Base-by-base conservation (phyloP, 2,888 invertebrate species). In the Drosophila hawaiiensis region DNA sequence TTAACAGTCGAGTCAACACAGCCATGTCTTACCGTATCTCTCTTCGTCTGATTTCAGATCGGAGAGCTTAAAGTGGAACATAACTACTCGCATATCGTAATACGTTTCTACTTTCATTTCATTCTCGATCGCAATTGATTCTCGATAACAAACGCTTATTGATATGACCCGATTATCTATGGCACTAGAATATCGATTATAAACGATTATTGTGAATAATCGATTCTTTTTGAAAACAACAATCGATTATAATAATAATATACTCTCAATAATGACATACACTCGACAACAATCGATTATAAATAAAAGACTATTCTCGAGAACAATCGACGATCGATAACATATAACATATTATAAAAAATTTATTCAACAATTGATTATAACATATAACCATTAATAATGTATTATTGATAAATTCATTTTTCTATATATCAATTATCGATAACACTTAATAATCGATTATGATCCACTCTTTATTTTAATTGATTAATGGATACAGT, bases 271-370 rank as follows among this genome's bases (percentile, higher is more conserved):
- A 43, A 12, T n/a, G 12, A 5, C n/a, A 12, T 43, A 12, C n/a
- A 6, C 0, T 22, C 6, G 3, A 14, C 7, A 22, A 22, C 3
- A 22, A 43, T 14, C 19, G 1, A 43, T 6, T 43, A 43, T 43
- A 1, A 43, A 43, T 14, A 22, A 7, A 22, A 6, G 1, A 0
- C 1, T 4, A 6, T 22, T 43, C 1, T 22, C 3, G 3, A 14
- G 1, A 22, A 47, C 3, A 43, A 43, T 14, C 19, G 1, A 43
- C 3, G 14, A 22, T 7, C 6, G 43, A 22, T 41, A n/a, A 41
- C 9, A 41, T 6, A 1, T n/a, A 39, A n/a, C n/a, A n/a, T n/a
- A 4, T 4, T 0, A n/a, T n/a, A n/a, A 4, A 10, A 10, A 0
- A 4, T n/a, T n/a, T 39, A 39, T 39, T 4, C 12, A 6, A n/a